Evolutionary conservation across 2,113 vertebrate genomes (phyloP).

Genomic region (Datnioides undecimradiatus): DNA sequence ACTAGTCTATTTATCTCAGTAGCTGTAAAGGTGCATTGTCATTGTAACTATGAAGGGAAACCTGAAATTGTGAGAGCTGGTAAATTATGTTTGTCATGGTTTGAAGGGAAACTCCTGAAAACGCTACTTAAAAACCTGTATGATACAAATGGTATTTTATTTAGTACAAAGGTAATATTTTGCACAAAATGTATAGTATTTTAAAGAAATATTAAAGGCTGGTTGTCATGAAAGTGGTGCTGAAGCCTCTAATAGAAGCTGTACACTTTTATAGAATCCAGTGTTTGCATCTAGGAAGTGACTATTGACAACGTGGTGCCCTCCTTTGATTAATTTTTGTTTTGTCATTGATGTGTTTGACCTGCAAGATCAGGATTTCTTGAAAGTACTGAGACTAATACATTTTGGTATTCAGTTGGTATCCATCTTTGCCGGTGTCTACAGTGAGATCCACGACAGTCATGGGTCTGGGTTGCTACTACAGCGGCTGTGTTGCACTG

Average conservation of each 20-base stretch:
- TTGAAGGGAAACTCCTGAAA: background rate
- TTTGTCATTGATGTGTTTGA: background rate
- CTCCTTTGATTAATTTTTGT: background rate
- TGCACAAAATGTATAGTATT: conserved; percentile 45
- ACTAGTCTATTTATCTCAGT: background rate
- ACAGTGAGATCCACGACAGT: background rate
- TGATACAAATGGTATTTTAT: conserved; percentile 16
- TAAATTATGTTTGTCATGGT: background rate
- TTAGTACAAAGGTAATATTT: conserved; percentile 25
- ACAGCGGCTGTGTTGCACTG: conserved; percentile 41
- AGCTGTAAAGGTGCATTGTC: background rate
- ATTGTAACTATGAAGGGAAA: conserved; percentile 23
- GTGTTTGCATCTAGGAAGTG: background rate
- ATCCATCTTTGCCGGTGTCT: background rate
- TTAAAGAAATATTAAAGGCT: background rate
- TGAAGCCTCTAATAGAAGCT: conserved; percentile 15
- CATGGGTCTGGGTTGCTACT: background rate
- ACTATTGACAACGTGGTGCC: background rate
- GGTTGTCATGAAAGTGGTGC: conserved; percentile 7
- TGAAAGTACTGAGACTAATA: background rate
- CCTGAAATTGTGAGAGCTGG: too few relatives aligned
- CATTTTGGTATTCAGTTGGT: background rate
- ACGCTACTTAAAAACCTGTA: conserved; percentile 5
- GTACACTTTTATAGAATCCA: conserved; percentile 3
- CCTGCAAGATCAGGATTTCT: background rate